Base-by-base conservation (phyloP, 2,797 vertebrate species). In the Poeciliopsis turneri region DNA sequence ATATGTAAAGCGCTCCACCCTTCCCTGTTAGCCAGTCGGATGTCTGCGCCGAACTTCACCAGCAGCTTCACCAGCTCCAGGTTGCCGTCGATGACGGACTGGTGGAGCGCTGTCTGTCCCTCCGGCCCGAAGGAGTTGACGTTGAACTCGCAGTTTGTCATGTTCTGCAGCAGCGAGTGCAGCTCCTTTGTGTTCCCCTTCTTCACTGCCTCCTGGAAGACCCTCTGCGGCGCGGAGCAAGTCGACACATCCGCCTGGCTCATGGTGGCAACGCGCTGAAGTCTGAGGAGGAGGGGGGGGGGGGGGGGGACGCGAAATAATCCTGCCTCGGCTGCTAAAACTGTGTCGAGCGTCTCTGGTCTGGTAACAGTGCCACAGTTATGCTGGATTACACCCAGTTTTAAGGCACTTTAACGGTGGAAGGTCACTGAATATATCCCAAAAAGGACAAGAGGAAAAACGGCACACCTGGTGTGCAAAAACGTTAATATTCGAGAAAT, bases 1-100 rank as follows among this genome's bases (percentile, higher is more conserved):
- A 99, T 99, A 95, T 99, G 98, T 94, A 99, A 95, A 49, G 98
- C 98, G 93, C 98, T 99, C 98, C 98, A 99, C 83, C 98, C 98
- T 91, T 99, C 98, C 85, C 98, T 95, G 96, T 99, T 99, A 84
- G 98, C 98, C 94, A 99, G 95, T 77, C 98, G 96, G 88, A 98
- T 98, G 82, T 99, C 98, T 61, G 98, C 98, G 64, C 98, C 98
- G 92, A 99, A 99, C 93, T 99, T 98, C 86, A 99, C 98, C 90
- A 99, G 96, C 92, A 99, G 96, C 89, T 99, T 99, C 76, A 99
- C 98, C 83, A 99, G 97, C 95, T 99, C 98, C 94, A 99, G 95
- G 95, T 99, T 99, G 30, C 98, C 98, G 90, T 98, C 98, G 82
- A 98, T 98, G 88, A 99, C 98, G 43, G 98, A 99, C 94, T 99